Base-by-base conservation (phyloP, 2,113 vertebrate genomes). In the Platycercus adscitus region DNA sequence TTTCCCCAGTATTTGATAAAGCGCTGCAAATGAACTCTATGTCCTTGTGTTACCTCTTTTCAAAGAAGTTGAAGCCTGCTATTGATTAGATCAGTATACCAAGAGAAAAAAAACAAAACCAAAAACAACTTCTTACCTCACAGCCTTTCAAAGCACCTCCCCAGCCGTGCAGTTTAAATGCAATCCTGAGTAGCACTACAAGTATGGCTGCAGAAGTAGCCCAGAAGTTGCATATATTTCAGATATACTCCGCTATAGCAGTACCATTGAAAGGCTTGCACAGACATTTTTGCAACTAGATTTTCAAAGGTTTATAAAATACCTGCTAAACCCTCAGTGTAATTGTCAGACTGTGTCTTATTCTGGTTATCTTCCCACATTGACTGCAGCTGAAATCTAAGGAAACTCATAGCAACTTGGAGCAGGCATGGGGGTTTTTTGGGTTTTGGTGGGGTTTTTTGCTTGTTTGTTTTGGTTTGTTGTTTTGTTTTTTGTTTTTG, bases 251-350 rank as follows among this genome's bases (percentile, higher is more conserved):
- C 31, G 43, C n/a, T 86, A 44, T 4, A 79, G 16, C 16, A 73
- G 53, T 46, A 37, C 26, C 20, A 56, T 79, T 68, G 75, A 88
- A 85, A 94, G 20, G 1, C 20, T 81, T 43, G 13, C 35, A 69
- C 33, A 91, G 29, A 31, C 13, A 17, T 77, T 55, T 16, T 75
- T 50, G 11, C 41, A 68, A 60, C 31, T n/a, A 47, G 16, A 60
- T 83, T 80, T 91, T 78, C 78, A 91, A 44, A 78, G 41, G 26
- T 81, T 70, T 83, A 50, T 86, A 93, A 93, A 90, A 68, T 73
- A 88, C 46, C 33, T 81, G 26, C 39, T 83, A 93, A 81, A 69
- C 16, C 16, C 72, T 66, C 71, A 84, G 52, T 68, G 53, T 41
- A 86, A 65, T 60, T 90, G 60, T 78, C 86, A 88, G 76, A 86